phyloP scores from a whole-genome alignment of 2,113 vertebrate species.

The Stigmatopora nigra region DNA sequence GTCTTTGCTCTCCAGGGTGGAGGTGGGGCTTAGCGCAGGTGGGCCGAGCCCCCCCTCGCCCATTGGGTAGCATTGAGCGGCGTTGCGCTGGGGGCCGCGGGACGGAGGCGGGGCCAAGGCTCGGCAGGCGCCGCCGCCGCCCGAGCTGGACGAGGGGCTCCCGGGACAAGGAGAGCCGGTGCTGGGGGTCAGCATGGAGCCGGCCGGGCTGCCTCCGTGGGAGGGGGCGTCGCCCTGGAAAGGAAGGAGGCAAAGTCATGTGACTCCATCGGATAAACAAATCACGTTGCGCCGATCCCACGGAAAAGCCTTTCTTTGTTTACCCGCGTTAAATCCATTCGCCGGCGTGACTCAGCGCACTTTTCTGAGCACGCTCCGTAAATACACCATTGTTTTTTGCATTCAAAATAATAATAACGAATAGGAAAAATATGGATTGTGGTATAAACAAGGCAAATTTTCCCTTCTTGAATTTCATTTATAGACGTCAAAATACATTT shows the following conservation, averaged over 20 bases:
- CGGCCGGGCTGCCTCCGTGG: conserved; percentile 87
- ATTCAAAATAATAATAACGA: too few relatives aligned
- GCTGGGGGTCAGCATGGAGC: conserved; percentile 92
- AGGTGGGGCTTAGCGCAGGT: conserved; percentile 86
- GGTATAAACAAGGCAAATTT: too few relatives aligned
- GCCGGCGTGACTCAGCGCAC: too few relatives aligned
- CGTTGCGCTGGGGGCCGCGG: conserved; percentile 72
- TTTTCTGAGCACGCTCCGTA: too few relatives aligned
- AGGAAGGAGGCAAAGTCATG: neutral
- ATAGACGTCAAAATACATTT: too few relatives aligned
- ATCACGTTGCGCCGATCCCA: too few relatives aligned
- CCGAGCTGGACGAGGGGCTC: conserved; percentile 66
- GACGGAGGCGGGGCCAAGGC: conserved; percentile 37
- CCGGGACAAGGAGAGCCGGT: conserved; percentile 67
- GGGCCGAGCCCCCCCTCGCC: conserved; percentile 78
- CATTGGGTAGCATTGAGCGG: conserved; percentile 77
- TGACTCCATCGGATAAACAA: neutral
- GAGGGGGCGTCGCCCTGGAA: conserved; percentile 73
- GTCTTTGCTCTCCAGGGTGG: conserved; percentile 97
- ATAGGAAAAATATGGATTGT: too few relatives aligned
- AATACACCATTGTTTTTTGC: too few relatives aligned
- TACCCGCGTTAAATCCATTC: too few relatives aligned
- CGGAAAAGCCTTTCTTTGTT: too few relatives aligned
- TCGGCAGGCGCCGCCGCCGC: conserved; percentile 38
- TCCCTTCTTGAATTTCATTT: too few relatives aligned